These are phyloP conservation scores for Chaetodon trifascialis DNA, from an alignment of 2,113 vertebrate genomes.

Conservation along the genomic window DNA sequence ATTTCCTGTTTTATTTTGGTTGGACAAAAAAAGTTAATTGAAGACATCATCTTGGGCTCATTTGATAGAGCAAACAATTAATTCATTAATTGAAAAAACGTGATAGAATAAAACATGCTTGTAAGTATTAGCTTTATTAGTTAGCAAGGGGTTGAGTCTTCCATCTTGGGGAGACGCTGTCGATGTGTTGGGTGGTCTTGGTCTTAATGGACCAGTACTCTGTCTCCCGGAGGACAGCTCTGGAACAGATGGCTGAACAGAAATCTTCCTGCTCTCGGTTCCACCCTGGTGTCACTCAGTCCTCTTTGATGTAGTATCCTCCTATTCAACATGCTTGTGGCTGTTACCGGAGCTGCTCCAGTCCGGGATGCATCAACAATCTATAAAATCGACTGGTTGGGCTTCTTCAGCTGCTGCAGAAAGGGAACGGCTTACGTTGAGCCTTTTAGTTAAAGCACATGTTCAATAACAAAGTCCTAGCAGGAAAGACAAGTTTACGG, in stretches of 20 bases:
- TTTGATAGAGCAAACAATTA: neutral
- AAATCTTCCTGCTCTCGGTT: conserved; percentile 32
- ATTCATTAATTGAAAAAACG: neutral
- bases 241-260: conserved; percentile 57
- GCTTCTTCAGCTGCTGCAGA: conserved; percentile 20
- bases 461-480: neutral
- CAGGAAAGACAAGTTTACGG: neutral
- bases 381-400: conserved; percentile 18
- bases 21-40: neutral
- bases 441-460: conserved; percentile 8
- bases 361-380: conserved; percentile 22
- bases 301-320: conserved; percentile 32
- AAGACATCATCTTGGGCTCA: neutral
- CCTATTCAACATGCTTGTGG: conserved; percentile 8
- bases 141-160: neutral
- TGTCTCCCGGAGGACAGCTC: conserved; percentile 40
- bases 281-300: conserved; percentile 46
- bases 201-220: conserved; percentile 13
- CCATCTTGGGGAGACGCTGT: neutral
- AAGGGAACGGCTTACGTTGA: neutral
- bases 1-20: neutral
- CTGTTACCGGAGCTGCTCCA: conserved; percentile 29
- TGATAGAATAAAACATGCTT: neutral
- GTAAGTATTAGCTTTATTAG: neutral
- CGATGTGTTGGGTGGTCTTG: conserved; percentile 49